Percentiles rank a stretch among this genome's conserved stretches.
Evolutionary conservation across 2,797 vertebrate species (phyloP).

Genomic region (Hozukius guyotensis): DNA sequence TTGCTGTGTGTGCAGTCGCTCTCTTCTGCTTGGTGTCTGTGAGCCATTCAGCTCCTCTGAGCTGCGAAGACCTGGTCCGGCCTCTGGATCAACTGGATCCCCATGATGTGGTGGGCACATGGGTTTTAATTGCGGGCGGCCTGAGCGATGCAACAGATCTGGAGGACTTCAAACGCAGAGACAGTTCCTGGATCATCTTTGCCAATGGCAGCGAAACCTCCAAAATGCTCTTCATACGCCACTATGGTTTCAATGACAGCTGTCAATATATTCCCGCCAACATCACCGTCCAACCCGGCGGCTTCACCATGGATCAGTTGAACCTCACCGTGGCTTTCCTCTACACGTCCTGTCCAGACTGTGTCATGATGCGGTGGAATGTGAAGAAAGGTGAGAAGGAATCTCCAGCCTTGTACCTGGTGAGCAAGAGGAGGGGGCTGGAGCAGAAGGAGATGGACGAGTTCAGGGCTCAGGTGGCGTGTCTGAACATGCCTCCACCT

Average conservation of each 20-base stretch:
- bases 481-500: conserved; percentile 10
- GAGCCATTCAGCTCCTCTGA: conserved; percentile 11
- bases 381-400: too few species aligned
- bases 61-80: conserved; percentile 32
- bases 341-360: conserved; percentile 23
- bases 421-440: conserved; percentile 37
- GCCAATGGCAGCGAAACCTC: neutral
- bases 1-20: neutral
- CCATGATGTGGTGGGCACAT: conserved; percentile 3
- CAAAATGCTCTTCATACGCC: neutral
- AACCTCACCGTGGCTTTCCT: conserved; percentile 27
- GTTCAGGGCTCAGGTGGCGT: conserved; percentile 20
- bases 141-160: neutral
- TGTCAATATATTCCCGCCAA: conserved; percentile 1
- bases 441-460: conserved; percentile 9
- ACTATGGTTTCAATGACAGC: neutral
- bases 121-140: conserved; percentile 28
- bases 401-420: conserved; percentile 10
- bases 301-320: neutral
- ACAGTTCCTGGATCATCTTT: conserved; percentile 8
- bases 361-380: neutral
- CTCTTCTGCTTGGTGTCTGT: conserved; percentile 10
- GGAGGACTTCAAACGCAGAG: neutral
- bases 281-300: conserved; percentile 26
- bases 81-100: conserved; percentile 10